Evolutionary conservation across 2,113 vertebrate species (phyloP), one percentile per base, ranked within the genome.

Genomic region (Ondatra zibethicus): DNA sequence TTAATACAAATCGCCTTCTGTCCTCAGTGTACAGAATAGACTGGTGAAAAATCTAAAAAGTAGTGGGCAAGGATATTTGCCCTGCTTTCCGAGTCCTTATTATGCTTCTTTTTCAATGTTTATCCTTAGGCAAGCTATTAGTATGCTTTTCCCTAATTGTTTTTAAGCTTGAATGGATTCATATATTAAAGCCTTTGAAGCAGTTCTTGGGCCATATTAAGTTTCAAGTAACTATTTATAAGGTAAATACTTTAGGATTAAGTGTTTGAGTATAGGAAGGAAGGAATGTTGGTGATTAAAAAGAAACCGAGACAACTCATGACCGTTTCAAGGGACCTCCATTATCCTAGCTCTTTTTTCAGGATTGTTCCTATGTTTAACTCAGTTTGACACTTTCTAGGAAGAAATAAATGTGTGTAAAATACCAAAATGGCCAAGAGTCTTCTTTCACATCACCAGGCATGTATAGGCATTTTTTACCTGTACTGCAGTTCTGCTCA

Each of bases 321-420:
- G 27, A 63, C 12, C 4, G 1, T 81, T 85, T 70, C 27, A 85
- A 96, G 55, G 47, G 3, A 16, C 6, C 21, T 68, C 1, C 29
- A 29, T 55, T 80, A 65, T 70, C 47, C 13, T 36, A 65, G 21
- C 33, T 94, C 14, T 77, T 2, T 52, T 87, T 89, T 36, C 76
- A 94, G 42, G 16, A 84, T 19, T 55, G 25, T 19, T 96, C 3
- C 84, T 93, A 31, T 89, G 14, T 2, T 93, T 80, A 95, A 14
- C 66, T 50, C n/a, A 52, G 25, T 72, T 92, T 72, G 16, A 81
- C 39, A 82, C 88, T 66, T 4, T 77, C 50, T 63, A 82, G 63
- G 23, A 92, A 88, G 72, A 97, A 93, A 47, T 70, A 45, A 12
- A 93, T 91, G 94, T 95, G 73, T 82, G 91, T 94, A 92, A 96